Conservation (phyloP, 2,797 vertebrate species). For the Eurystomus glaucurus region DNA sequence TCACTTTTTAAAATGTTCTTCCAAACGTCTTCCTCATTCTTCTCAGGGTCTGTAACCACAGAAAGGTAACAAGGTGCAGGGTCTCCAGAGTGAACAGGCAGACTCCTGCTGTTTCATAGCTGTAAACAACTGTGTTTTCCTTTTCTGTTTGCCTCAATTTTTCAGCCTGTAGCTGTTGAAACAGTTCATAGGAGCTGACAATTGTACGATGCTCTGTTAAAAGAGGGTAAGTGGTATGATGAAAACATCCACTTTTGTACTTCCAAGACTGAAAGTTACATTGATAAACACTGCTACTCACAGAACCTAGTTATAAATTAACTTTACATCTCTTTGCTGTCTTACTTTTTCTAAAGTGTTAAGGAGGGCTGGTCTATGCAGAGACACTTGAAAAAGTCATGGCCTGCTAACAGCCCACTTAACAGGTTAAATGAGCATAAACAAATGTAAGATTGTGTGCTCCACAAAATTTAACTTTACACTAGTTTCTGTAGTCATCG, state of each 20-base stretch:
- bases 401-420: conserved; percentile 15
- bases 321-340: conserved; percentile 16
- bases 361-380: background rate
- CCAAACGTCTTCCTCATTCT: conserved; percentile 1
- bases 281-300: background rate
- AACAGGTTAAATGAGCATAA: conserved; percentile 23
- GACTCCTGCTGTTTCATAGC: background rate
- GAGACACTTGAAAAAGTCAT: conserved; percentile 19
- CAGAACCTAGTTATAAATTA: background rate
- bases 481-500: background rate
- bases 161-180: background rate
- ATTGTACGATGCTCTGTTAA: background rate
- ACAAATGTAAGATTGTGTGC: background rate
- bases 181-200: background rate
- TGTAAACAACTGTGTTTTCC: background rate
- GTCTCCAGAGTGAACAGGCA: background rate
- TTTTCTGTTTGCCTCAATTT: background rate
- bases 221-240: background rate
- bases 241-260: background rate
- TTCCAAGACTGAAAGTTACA: background rate
- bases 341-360: background rate
- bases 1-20: background rate
- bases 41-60: background rate
- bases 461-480: conserved; percentile 24
- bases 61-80: background rate